phyloP scores from a whole-genome alignment of 2,113 vertebrate genomes.

The Catharus minimus region DNA sequence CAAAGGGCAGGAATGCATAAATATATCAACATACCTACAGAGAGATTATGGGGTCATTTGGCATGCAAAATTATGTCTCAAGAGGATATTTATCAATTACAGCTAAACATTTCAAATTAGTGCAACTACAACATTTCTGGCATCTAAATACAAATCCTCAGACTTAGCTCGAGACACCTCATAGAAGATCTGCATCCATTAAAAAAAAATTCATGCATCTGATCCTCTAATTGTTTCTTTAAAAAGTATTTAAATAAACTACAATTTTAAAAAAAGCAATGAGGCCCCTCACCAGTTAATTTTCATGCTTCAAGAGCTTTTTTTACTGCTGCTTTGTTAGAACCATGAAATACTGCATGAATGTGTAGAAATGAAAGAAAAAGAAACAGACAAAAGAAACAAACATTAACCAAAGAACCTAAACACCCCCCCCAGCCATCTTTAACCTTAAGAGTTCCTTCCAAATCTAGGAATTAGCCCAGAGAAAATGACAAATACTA shows the following conservation, averaged over 20 bases:
- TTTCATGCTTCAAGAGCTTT: constrained; percentile 87
- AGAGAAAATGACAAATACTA: constrained; percentile 70
- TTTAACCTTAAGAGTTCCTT: constrained; percentile 76
- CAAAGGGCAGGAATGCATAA: constrained; percentile 80
- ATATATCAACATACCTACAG: constrained; percentile 81
- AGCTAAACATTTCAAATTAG: constrained; percentile 78
- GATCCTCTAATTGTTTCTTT: constrained; percentile 73
- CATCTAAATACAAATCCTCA: constrained; percentile 77
- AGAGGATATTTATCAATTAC: constrained; percentile 76
- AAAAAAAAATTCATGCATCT: constrained; percentile 82
- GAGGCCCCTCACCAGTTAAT: constrained; percentile 88
- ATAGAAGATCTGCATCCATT: constrained; percentile 84
- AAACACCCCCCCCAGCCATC: constrained; percentile 73
- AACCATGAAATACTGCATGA: constrained; percentile 89
- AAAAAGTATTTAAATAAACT: constrained; percentile 76
- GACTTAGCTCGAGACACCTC: constrained; percentile 77
- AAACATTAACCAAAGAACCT: constrained; percentile 87
- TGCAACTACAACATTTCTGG: constrained; percentile 79
- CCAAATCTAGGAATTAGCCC: constrained; percentile 68
- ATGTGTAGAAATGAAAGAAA: constrained; percentile 88
- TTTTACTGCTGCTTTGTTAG: constrained; percentile 88
- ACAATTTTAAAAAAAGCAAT: constrained; percentile 80
- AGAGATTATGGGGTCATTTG: constrained; percentile 79
- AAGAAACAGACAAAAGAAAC: constrained; percentile 89
- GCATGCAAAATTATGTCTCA: constrained; percentile 85